These are phyloP conservation scores for Oreochromis aureus DNA, from an alignment of 2,113 vertebrate genomes.

Conservation along the genomic window DNA sequence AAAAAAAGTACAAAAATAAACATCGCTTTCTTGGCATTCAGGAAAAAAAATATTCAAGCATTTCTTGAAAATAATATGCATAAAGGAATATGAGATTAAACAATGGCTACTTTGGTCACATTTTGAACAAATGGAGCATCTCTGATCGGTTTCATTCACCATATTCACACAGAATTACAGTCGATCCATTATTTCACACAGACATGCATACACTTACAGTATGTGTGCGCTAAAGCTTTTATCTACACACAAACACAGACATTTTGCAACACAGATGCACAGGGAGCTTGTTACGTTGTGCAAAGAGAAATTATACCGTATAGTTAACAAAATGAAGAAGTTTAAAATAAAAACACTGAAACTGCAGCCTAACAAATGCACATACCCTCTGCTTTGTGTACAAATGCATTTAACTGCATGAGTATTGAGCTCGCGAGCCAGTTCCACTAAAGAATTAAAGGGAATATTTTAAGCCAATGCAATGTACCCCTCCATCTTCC, in stretches of 20 bases:
- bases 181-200: constrained; percentile 27
- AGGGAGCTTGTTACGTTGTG: constrained; percentile 15
- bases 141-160: constrained; percentile 26
- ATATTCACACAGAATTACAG: constrained; percentile 27
- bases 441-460: constrained; percentile 49
- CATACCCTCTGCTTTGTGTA: not conserved
- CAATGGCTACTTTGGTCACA: constrained; percentile 74
- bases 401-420: not conserved
- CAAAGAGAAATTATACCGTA: constrained; percentile 1
- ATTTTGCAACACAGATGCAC: constrained; percentile 16
- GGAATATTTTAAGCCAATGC: constrained; percentile 27
- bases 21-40: constrained; percentile 72
- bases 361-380: not conserved
- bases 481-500: constrained; percentile 3
- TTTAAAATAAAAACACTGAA: not conserved
- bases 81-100: constrained; percentile 58
- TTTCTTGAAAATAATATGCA: constrained; percentile 69
- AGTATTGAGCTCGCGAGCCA: not conserved
- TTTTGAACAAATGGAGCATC: constrained; percentile 48
- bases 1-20: constrained; percentile 78
- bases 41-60: constrained; percentile 73
- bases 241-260: constrained; percentile 39
- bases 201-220: constrained; percentile 51
- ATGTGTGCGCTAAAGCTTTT: constrained; percentile 26
- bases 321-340: not conserved